Evolutionary conservation across 2,888 invertebrate species (phyloP), one percentile per base, ranked within the genome.

Genomic region (Synanthedon tipuliformis): DNA sequence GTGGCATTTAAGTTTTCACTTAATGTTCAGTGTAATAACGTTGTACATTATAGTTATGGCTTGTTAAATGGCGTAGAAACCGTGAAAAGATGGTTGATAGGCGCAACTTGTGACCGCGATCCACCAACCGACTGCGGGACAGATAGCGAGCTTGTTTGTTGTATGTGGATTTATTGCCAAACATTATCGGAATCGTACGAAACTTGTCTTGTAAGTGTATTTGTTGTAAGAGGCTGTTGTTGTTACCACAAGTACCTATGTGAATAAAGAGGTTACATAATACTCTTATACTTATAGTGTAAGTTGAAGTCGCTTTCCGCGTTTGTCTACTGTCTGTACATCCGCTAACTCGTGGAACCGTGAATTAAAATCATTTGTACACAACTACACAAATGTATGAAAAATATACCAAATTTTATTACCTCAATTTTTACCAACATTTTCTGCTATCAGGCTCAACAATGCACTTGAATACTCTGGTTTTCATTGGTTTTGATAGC

Each of bases 21-120:
- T 58, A 59, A 59, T 60, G 54, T 65, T 59, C 65, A 53, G 61
- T 65, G 65, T 74, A 73, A 74, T 73, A 66, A 65, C 59, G 65
- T 69, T 62, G 64, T 69, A 67, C 63, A 68, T 69, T 61, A 70
- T 67, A 70, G 69, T 74, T 73, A 78, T 75, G 68, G 71, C 61
- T 60, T 65, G 66, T 73, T 76, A 71, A 84, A 84, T 79, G 80
- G 77, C 55, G 66, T 73, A 77, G 83, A 84, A 84, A 76, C 67
- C 67, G 65, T 73, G 70, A 72, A 75, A 75, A 78, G 72, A 79
- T 75, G 64, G 67, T 71, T 71, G 76, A 77, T 78, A 71, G 70
- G 66, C 70, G 60, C 62, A 63, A 65, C 64, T 65, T 69, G 65
- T 57, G 68, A 63, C 63, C 59, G 59, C 64, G 63, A 68, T 65